A percentile compares a stretch with the other conserved stretches of the same genome.
Evolutionary conservation across 2,888 invertebrate genomes (phyloP).

Genomic region (Stenotaenia linearis): DNA sequence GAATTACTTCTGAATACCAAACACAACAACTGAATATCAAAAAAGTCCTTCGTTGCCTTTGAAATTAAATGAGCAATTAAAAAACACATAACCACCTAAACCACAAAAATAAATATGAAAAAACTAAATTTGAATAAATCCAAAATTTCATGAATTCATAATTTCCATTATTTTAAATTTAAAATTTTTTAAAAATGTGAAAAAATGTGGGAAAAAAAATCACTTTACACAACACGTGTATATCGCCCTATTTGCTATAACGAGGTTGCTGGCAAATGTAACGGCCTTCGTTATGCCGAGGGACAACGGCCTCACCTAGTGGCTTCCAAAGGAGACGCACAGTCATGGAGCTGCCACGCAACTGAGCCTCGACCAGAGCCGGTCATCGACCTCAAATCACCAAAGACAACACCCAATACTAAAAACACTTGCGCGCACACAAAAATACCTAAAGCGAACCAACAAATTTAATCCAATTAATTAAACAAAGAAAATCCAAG

Average conservation of each 20-base stretch:
- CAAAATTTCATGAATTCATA: too few species aligned
- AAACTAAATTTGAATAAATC: background rate
- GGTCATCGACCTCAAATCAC: conserved; percentile 18
- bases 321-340: conserved; percentile 26
- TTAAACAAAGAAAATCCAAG: background rate
- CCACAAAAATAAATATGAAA: background rate
- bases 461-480: background rate
- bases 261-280: background rate
- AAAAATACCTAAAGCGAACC: too few species aligned
- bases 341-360: conserved; percentile 26
- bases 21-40: background rate
- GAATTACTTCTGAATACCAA: background rate
- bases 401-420: background rate
- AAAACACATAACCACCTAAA: background rate
- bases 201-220: background rate
- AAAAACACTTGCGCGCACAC: background rate
- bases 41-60: background rate
- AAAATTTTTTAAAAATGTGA: too few species aligned
- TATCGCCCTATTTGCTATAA: background rate
- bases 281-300: conserved; percentile 20
- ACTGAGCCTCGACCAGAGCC: conserved; percentile 19
- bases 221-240: background rate
- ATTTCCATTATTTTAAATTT: too few species aligned
- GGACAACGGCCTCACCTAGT: conserved; percentile 17
- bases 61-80: background rate